Evolutionary conservation across 2,797 vertebrate species (phyloP), one percentile per base, ranked within the genome.

Genomic region (Euthynnus affinis): DNA sequence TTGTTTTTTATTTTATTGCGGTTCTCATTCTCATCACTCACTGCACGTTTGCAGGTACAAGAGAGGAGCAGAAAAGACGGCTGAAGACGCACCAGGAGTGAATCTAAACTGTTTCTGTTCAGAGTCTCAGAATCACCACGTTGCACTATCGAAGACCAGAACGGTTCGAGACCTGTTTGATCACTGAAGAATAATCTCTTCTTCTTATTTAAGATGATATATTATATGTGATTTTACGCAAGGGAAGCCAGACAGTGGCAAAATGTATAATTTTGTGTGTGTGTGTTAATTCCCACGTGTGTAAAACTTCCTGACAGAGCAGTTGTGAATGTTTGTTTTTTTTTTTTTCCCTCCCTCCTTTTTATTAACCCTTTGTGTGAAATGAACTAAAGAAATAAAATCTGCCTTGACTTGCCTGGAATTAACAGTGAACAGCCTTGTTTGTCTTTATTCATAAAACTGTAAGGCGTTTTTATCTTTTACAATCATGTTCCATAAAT

Each of bases 41-140:
- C 3, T 61, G 12, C 4, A n/a, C 8, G 6, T 49, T 0, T 68
- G 51, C 67, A 90, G 83, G 23, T 9, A n/a, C 1, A 22, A 22
- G 5, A 61, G 40, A 67, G 15, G 17, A 34, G 44, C 22, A 34
- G 8, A 29, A 60, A 51, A 77, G 65, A 61, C 34, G 18, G 23
- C 70, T 46, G 9, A 61, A 42, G 61, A 37, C 22, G 17, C 17
- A 37, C 13, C 15, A 49, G 22, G 10, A 1, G 27, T 3, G 17
- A 48, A 3, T 22, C 5, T 2, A 22, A 22, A 53, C 20, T 12
- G 12, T 22, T 18, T 67, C 34, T 53, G 22, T 15, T 17, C 42
- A 37, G 15, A 53, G 37, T 37, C 71, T 72, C 49, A 15, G 59
- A 52, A 22, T 9, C n/a, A 1, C 1, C 40, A 14, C 0, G 51